Evolutionary conservation across 2,113 vertebrate species (phyloP), one percentile per base, ranked within the genome.

Genomic region (Emydura subglobosa): DNA sequence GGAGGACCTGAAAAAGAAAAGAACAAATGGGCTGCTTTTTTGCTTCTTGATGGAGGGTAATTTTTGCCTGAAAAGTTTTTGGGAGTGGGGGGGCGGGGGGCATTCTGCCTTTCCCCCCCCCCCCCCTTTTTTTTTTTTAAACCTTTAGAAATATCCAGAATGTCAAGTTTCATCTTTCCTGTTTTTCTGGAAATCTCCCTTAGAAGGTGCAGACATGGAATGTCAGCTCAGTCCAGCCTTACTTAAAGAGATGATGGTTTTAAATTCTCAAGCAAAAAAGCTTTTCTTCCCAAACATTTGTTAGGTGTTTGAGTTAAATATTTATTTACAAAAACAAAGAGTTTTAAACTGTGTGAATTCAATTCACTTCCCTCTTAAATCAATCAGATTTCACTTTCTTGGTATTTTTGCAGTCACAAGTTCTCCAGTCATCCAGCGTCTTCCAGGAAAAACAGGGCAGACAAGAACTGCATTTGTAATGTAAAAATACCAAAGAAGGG

Each of bases 371-470:
- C 85, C 47, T 5, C 65, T 44, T 91, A 95, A 82, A 91, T 93
- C 83, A 84, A 84, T 0, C 1, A 80, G 44, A 10, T 92, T 93
- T 44, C 31, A 31, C 93, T 94, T 96, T 86, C 83, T 50, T 92
- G 25, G 57, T 84, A 29, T 7, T 6, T 96, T 93, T 88, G 82
- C 4, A 85, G 74, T 94, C 92, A 88, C 74, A 82, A 79, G 44
- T 90, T 90, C 89, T 96, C 91, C 53, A 74, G n/a, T n/a, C 61
- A 49, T 42, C 85, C 4, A 0, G 83, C 80, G 82, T 94, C 87
- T 92, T 97, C 91, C 82, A 96, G 94, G 92, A 97, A 96, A 92
- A 6, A 2, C 76, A 82, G 93, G 68, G 88, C 29, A 92, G 82
- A 86, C 17, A 0, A 85, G 85, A 96, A 86, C 59, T 95, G 17